Base-by-base conservation (phyloP, 2,888 invertebrate species). In the Agrenia bidenticulata region DNA sequence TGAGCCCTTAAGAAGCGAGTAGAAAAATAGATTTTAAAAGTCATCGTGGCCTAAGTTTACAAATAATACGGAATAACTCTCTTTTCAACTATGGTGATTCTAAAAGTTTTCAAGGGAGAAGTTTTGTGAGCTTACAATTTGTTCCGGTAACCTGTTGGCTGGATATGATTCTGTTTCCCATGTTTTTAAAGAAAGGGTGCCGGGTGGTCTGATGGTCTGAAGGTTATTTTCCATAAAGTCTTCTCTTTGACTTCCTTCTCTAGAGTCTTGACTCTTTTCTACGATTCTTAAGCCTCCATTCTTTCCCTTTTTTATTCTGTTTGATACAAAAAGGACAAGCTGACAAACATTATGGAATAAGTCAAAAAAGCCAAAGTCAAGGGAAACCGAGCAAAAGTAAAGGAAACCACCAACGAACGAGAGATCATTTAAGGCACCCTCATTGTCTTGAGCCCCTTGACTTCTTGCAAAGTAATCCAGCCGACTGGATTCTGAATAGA, bases 131-230 rank as follows among this genome's bases (percentile, higher is more conserved):
- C 41, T 54, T 39, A 50, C 41, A 66, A 69, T 69, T 69, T 64
- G 69, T 69, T 69, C 69, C 69, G 69, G 69, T 69, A 69, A 69
- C 69, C 66, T 69, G 69, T 69, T 69, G 69, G 69, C 53, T 53
- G 17, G 21, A 27, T 26, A 26, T 45, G 19, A 49, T 50, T 27
- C 59, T n/a, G 50, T 51, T 50, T 45, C n/a, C 50, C 27, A n/a
- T n/a, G n/a, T n/a, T 27, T 51, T 21, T 4, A 7, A 24, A 26
- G 45, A 37, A 32, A 54, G 26, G 61, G 61, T 54, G 61, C 61
- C 61, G 61, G 61, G 61, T 61, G 61, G 61, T 61, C 61, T 61
- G 32, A n/a, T n/a, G 55, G 11, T 45, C 15, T n/a, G n/a, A 45
- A 19, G 19, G 45, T 45, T 17, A 5, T 45, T 15, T 45, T 45